Evolutionary conservation across 2,113 vertebrate species (phyloP), one percentile per base, ranked within the genome.

Genomic region (Verasper variegatus): DNA sequence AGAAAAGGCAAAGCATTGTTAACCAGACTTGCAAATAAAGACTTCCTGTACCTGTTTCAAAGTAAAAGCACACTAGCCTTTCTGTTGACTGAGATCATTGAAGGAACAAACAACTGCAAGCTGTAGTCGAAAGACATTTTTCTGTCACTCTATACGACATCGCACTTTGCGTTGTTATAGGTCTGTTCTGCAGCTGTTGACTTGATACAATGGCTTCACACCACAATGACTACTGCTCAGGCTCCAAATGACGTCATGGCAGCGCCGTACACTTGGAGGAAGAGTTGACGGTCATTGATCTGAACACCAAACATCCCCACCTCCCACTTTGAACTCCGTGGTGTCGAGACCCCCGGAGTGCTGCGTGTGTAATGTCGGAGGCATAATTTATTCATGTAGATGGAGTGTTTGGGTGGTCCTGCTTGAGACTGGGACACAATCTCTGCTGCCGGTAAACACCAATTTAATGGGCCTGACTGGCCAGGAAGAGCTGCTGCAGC

Each of bases 371-470:
- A 85, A 89, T 80, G 88, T 89, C 70, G 84, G 64, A 21, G 52
- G 52, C 58, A 86, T 92, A 78, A 89, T 88, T 92, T 91, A 93
- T 93, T 92, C 80, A 93, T 89, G 83, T 73, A 56, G 51, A 70
- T 70, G 68, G 74, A 80, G 67, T 82, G 78, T 88, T 82, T 80
- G 72, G 79, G 59, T 78, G 80, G 76, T 67, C 59, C 78, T 49
- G 62, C 69, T 86, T 78, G 66, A 89, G 90, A 87, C 77, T 49
- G 47, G 78, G 78, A 90, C 83, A 86, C 74, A 89, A 86, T 88
- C 79, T 86, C 81, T 78, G 77, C 86, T 90, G 80, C 76, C 60
- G 77, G 86, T 89, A 87, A 93, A 94, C 89, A 86, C 85, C 74
- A 78, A 74, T 89, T 90, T 85, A 92, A 91, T 90, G 82, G 88